Base-by-base conservation (phyloP, 2,797 vertebrate genomes). In the Pseudomugil tenellus region DNA sequence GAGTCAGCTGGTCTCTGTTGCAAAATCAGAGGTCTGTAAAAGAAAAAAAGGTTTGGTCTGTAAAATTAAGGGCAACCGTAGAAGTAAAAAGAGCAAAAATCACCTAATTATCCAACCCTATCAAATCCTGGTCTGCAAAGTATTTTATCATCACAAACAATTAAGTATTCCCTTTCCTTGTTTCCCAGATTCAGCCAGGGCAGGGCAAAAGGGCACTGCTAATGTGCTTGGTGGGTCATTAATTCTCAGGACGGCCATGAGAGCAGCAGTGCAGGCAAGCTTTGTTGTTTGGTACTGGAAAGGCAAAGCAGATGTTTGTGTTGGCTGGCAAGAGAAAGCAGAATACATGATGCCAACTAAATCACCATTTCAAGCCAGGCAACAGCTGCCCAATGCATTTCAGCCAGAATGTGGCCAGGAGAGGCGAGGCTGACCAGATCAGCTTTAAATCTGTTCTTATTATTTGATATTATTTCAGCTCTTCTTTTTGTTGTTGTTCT, bases 301-400 rank as follows among this genome's bases (percentile, higher is more conserved):
- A 88, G 79, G 76, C 68, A 86, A 92, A 92, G 84, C 92, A 93
- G 92, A 93, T 93, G 92, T 93, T 94, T 87, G 87, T 84, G 83
- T 92, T 93, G 92, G 91, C 90, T 76, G 58, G 62, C 19, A 67
- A 81, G 65, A 79, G 70, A 79, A 79, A 66, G 58, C 80, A 61
- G 74, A 60, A 66, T 6, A 65, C 55, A 70, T 56, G 69, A 81
- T 85, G 90, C 89, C 92, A 92, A 82, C 76, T 77, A 87, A 87
- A 87, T 88, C 85, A 77, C 85, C 66, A 68, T 87, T 79, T 84
- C 86, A 85, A 80, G 85, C 92, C 89, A 89, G 84, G 81, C 87
- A 87, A 78, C 89, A 93, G 91, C 92, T 91, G 91, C 85, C 88
- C 89, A 92, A 91, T 82, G 89, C 73, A 70, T 80, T 80, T 86